Conservation (phyloP, 1,140 invertebrate genomes). For the Temnothorax curvispinosus region DNA sequence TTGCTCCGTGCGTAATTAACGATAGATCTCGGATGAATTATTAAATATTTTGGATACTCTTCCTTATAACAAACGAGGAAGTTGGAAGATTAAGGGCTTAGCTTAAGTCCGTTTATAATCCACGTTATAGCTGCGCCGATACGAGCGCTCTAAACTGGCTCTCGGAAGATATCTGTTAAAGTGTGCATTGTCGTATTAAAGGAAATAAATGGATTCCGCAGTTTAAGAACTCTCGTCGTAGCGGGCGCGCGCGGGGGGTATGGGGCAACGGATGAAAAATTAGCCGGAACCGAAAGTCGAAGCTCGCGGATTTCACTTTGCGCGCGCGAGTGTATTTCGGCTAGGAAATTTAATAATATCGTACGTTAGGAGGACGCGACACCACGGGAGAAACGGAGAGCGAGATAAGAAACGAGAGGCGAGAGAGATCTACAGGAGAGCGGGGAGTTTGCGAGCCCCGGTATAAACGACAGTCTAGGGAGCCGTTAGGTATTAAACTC, state of each 20-base stretch:
- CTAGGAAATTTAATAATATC: conserved; percentile 52
- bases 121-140: not conserved
- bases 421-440: conserved; percentile 19
- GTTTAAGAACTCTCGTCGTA: conserved; percentile 19
- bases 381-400: not conserved
- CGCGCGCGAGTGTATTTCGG: not conserved
- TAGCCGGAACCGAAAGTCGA: not conserved
- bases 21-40: not conserved
- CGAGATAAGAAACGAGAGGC: conserved; percentile 23
- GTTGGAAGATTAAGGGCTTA: conserved; percentile 4
- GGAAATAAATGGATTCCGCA: conserved; percentile 2
- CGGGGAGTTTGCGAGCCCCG: conserved; percentile 27
- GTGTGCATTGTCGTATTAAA: conserved; percentile 6
- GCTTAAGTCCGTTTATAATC: conserved; percentile 23
- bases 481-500: conserved; percentile 65
- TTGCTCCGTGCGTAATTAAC: not conserved
- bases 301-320: conserved; percentile 30
- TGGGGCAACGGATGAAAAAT: not conserved
- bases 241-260: no score
- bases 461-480: conserved; percentile 62
- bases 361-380: conserved; percentile 9
- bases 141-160: conserved; percentile 1
- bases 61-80: not conserved
- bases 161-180: conserved; percentile 42
- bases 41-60: not conserved